phyloP scores from a whole-genome alignment of 64 coral and sea anemone species.

The Stichodactyla helianthus region DNA sequence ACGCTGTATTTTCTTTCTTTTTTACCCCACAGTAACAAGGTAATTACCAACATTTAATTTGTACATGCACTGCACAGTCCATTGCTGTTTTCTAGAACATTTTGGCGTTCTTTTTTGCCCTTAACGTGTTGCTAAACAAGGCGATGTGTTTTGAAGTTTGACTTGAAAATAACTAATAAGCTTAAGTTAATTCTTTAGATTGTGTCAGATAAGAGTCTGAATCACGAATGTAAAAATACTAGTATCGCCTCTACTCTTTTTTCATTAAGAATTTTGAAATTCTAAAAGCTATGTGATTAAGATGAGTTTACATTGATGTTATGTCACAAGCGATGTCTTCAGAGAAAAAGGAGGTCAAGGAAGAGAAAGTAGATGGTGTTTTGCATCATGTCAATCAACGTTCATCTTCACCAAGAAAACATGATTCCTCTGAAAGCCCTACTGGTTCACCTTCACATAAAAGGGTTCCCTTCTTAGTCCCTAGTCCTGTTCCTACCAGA shows the following conservation, averaged over 20 bases:
- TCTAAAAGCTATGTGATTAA: not conserved
- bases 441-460: constrained; percentile 43
- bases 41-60: not conserved
- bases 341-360: constrained; percentile 3
- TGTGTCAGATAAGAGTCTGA: not conserved
- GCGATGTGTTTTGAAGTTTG: not conserved
- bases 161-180: not conserved
- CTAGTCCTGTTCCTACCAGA: constrained; percentile 82
- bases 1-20: not conserved
- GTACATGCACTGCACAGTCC: not conserved
- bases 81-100: not conserved
- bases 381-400: not conserved
- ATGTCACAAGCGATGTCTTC: constrained; percentile 30
- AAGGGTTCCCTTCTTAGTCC: constrained; percentile 58
- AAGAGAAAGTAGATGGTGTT: not conserved
- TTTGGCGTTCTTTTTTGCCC: not conserved
- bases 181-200: not conserved
- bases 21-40: not conserved
- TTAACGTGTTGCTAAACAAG: not conserved
- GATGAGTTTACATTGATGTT: not conserved
- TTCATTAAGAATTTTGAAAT: not conserved
- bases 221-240: not conserved
- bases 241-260: not conserved
- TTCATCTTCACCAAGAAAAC: constrained; percentile 3
- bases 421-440: constrained; percentile 8